Percentiles rank a stretch among this genome's conserved stretches.
These are phyloP conservation scores for Carcharodon carcharias DNA, from an alignment of 2,797 vertebrate genomes.

Conservation along the genomic window DNA sequence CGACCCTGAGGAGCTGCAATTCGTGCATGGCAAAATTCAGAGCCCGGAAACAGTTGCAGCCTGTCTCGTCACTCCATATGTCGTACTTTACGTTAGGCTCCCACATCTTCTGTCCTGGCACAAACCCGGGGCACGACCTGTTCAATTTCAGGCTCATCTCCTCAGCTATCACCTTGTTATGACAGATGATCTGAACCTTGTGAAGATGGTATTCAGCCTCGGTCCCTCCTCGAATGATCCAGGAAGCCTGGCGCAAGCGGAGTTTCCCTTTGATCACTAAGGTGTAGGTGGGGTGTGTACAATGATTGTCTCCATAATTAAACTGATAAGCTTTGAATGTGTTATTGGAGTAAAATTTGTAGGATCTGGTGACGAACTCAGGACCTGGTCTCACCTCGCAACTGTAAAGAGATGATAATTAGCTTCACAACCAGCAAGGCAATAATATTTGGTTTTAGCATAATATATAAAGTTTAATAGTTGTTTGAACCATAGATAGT, in stretches of 20 bases:
- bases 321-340: conserved; percentile 91
- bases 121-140: conserved; percentile 67
- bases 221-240: conserved; percentile 89
- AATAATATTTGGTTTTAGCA: neutral
- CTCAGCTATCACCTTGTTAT: conserved; percentile 64
- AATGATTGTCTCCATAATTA: conserved; percentile 87
- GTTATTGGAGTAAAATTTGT: conserved; percentile 83
- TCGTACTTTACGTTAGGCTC: conserved; percentile 66
- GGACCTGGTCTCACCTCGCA: conserved; percentile 92
- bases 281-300: conserved; percentile 81
- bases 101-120: conserved; percentile 58
- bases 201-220: conserved; percentile 89
- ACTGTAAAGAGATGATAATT: conserved; percentile 54
- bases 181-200: conserved; percentile 71
- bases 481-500: neutral
- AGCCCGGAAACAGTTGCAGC: conserved; percentile 72
- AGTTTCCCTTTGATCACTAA: conserved; percentile 77
- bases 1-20: conserved; percentile 84
- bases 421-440: conserved; percentile 35
- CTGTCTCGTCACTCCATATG: conserved; percentile 76
- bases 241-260: conserved; percentile 84
- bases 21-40: conserved; percentile 93
- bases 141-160: conserved; percentile 70
- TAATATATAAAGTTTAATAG: neutral
- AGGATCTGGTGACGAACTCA: conserved; percentile 89